Base-by-base conservation (phyloP, 37 sponge, comb jelly and placozoan species). In the Theonella swinhoei region DNA sequence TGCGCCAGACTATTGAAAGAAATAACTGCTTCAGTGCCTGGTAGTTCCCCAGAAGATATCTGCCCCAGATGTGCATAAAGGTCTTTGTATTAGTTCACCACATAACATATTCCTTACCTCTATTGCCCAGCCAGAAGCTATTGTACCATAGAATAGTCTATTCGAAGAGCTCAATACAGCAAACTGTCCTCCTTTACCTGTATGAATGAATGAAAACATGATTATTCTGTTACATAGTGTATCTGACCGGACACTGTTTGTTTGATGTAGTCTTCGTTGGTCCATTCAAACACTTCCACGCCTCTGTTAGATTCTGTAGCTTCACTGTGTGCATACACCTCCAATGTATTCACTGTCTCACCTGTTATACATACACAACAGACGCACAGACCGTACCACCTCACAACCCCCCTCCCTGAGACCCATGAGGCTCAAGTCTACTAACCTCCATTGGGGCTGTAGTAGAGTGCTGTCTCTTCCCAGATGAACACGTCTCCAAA, bases 401-500 rank as follows among this genome's bases (percentile, higher is more conserved):
- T n/a, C n/a, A n/a, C n/a, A n/a, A n/a, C n/a, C n/a, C n/a, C n/a
- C n/a, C n/a, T n/a, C n/a, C n/a, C n/a, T n/a, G n/a, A n/a, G n/a
- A n/a, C n/a, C n/a, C n/a, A n/a, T n/a, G n/a, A n/a, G n/a, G n/a
- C n/a, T 47, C 14, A 7, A 14, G 7, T 40, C 2, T 24, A 20
- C 24, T 28, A 1, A 81, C 81, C 81, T 81, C 60, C 72, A 70
- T 67, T 81, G 23, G 70, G 70, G 28, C 70, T 69, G 36, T 70
- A 54, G 59, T 25, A 81, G 70, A 81, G 38, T 37, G 43, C 69
- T 41, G 42, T 68, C 22, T 42, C 58, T n/a, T 43, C 72, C 81
- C 81, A 81, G 28, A 81, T 26, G 1, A 81, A 28, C 23, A 81
- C 14, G 35, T 81, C 81, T 47, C 81, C 81, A 81, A 70, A 81